Evolutionary conservation across 2,113 vertebrate genomes (phyloP).

Genomic region (Caretta caretta): DNA sequence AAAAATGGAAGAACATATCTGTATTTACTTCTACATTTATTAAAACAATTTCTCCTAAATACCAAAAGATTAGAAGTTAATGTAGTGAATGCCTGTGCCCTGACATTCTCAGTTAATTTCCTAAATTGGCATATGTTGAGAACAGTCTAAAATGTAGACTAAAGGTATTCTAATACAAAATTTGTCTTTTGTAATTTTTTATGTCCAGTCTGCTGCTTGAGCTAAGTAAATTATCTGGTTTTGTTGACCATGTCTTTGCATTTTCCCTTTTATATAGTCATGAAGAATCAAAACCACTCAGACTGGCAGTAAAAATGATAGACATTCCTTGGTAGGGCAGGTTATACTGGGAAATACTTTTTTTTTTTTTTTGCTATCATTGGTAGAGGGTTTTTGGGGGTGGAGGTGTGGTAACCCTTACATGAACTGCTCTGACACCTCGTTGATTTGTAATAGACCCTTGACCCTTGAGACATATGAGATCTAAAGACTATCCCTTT

Average conservation of each 20-base stretch:
- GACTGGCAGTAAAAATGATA: not conserved
- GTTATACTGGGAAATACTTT: not conserved
- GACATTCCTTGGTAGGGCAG: not conserved
- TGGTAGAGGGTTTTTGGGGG: not conserved
- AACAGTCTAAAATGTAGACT: not conserved
- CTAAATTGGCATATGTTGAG: not conserved
- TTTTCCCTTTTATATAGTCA: not conserved
- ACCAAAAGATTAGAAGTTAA: not conserved
- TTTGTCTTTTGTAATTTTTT: not conserved
- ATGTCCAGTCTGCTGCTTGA: not conserved
- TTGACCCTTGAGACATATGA: not conserved
- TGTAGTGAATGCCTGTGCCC: not conserved
- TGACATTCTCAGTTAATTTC: slow-evolving; percentile 13
- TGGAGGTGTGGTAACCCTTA: not conserved
- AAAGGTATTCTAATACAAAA: not conserved
- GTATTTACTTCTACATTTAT: not conserved
- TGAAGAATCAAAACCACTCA: not conserved
- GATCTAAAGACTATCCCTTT: not conserved
- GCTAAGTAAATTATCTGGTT: not conserved
- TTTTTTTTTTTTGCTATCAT: not conserved
- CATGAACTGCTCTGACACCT: not conserved
- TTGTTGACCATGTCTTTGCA: not conserved
- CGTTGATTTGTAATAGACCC: not conserved
- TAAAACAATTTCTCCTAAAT: slow-evolving; percentile 27
- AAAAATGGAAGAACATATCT: not conserved